A percentile compares a stretch with the other conserved stretches of the same genome.
These are phyloP conservation scores for Conus canariensis DNA, from an alignment of 2,888 invertebrate genomes.

Conservation along the genomic window DNA sequence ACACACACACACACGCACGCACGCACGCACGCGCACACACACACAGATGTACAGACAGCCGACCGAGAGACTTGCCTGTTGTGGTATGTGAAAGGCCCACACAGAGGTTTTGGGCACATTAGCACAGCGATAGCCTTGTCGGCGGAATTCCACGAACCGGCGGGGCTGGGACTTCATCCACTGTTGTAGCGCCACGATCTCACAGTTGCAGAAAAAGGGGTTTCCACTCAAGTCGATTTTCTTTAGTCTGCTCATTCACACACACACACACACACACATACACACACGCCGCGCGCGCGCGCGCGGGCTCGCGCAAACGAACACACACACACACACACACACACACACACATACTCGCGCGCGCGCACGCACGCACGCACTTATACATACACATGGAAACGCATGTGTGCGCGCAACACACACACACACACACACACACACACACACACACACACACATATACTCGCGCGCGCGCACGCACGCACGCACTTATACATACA, in stretches of 20 bases:
- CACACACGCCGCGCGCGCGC: background rate
- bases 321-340: background rate
- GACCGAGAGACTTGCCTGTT: background rate
- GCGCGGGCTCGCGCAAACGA: background rate
- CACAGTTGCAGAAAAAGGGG: background rate
- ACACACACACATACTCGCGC: background rate
- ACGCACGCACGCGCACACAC: background rate
- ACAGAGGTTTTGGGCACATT: background rate
- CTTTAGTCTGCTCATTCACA: background rate
- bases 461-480: background rate
- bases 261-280: constrained; percentile 2
- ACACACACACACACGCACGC: background rate
- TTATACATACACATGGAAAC: background rate
- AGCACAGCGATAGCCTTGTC: background rate
- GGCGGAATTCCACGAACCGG: background rate
- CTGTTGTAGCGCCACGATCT: background rate
- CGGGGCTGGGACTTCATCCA: background rate
- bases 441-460: background rate
- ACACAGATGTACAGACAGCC: background rate
- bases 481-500: too few species aligned
- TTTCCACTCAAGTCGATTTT: constrained; percentile 28
- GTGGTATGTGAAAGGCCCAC: background rate
- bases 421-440: background rate
- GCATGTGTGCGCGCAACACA: too few species aligned
- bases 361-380: background rate